phyloP scores from a whole-genome alignment of 2,888 invertebrate genomes.

The Leptogaster cylindrica region DNA sequence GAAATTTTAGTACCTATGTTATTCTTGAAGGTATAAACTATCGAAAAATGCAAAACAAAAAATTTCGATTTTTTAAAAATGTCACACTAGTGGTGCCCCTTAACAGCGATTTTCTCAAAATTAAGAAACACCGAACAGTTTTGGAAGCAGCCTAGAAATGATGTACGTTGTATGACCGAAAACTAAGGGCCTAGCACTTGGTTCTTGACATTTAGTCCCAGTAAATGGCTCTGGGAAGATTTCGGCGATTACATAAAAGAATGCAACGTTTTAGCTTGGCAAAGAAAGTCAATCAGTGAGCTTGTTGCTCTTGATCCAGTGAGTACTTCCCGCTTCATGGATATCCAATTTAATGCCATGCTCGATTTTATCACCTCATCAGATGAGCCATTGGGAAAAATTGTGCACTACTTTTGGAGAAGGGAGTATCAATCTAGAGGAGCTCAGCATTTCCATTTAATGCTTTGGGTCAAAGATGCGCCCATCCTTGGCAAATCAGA shows the following conservation, averaged over 20 bases:
- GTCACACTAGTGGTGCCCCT: too few species aligned
- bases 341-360: constrained; percentile 52
- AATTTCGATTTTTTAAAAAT: too few species aligned
- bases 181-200: constrained; percentile 51
- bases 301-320: constrained; percentile 54
- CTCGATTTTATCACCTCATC: constrained; percentile 51
- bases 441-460: constrained; percentile 50
- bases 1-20: too few species aligned
- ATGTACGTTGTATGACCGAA: constrained; percentile 48
- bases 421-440: constrained; percentile 52
- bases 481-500: constrained; percentile 30
- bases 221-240: constrained; percentile 51
- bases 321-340: constrained; percentile 52
- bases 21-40: too few species aligned
- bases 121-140: constrained; percentile 41
- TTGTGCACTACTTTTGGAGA: constrained; percentile 51
- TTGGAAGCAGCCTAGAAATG: constrained; percentile 50
- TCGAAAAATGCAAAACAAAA: too few species aligned
- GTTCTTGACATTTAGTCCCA: constrained; percentile 51
- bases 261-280: constrained; percentile 49
- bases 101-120: too few species aligned
- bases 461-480: constrained; percentile 47
- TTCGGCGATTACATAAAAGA: constrained; percentile 50
- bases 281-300: constrained; percentile 50
- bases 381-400: constrained; percentile 50